Evolutionary conservation across 2,113 vertebrate species (phyloP).

Genomic region (Fregata magnificens): DNA sequence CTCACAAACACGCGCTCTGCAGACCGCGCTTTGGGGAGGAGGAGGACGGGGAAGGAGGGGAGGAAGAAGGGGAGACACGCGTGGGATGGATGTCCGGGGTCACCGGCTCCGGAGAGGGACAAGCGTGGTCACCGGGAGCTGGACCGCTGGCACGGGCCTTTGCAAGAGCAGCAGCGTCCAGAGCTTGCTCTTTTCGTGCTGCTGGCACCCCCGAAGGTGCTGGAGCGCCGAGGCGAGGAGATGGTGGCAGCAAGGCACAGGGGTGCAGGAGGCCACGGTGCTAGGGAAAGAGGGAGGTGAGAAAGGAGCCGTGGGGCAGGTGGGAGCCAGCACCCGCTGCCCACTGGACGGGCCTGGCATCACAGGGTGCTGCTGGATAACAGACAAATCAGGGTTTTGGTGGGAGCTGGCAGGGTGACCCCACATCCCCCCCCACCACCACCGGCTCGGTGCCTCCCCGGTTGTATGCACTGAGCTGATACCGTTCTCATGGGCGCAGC

Average conservation of each 20-base stretch:
- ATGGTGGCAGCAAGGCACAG: neutral
- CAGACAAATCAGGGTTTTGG: accelerated
- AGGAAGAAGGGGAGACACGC: neutral
- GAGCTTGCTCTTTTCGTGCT: neutral
- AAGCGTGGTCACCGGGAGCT: neutral
- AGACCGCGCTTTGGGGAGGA: neutral
- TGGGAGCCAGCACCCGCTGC: neutral
- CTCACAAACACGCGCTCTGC: constrained; percentile 76
- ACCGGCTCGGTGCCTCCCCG: accelerated
- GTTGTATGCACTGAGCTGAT: neutral
- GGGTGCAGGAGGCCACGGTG: neutral
- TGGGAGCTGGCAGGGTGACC: neutral
- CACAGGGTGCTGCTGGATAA: neutral
- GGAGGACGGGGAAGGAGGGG: neutral
- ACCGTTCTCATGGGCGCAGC: accelerated
- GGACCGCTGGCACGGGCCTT: neutral
- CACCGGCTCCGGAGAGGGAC: neutral
- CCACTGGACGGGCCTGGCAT: accelerated
- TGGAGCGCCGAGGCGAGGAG: accelerated
- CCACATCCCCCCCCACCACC: accelerated
- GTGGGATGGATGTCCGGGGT: neutral
- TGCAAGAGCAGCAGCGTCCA: neutral
- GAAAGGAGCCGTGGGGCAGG: neutral
- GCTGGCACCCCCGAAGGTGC: accelerated
- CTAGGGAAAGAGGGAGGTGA: neutral